Evolutionary conservation across 1,140 invertebrate genomes (phyloP), one percentile per base, ranked within the genome.

Genomic region (Drosophila sulfurigaster): DNA sequence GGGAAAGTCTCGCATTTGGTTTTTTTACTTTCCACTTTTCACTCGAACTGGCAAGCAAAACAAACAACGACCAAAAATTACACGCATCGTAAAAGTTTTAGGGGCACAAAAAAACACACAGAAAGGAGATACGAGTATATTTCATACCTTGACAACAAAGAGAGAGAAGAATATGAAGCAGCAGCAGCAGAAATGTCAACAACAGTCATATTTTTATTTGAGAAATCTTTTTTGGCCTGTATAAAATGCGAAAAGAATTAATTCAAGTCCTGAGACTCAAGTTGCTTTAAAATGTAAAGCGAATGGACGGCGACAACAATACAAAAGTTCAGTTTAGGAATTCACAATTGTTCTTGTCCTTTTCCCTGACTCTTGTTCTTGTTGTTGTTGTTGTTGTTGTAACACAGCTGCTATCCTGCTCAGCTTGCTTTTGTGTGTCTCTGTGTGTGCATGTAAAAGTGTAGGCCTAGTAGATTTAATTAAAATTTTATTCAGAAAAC

Each of bases 241-340:
- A 35, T 48, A 48, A 35, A 59, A 59, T 48, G 46, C 43, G 32
- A 63, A 63, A 7, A 79, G 77, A 80, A 87, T 88, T 88, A 80
- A 87, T 88, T 87, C 83, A 87, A 88, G 85, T 88, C 66, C 48
- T n/a, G 69, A 68, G 86, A 32, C 69, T 75, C 63, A 62, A 75
- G 64, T 72, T 80, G 73, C 80, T 80, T 88, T 88, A 78, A 89
- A 89, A 78, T 88, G 85, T 88, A 83, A 87, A 87, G 60, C 60
- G 70, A 64, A 73, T 67, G 78, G 83, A 43, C 51, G 56, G 62
- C 52, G 48, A 67, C 57, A 63, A 75, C 60, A 71, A 65, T 35
- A 60, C 54, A 71, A 71, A 25, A 75, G 59, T 75, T 71, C 59
- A 52, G 45, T 57, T 71, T 38, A 59, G 68, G 59, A 60, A 58